Percentiles rank a stretch among this genome's conserved stretches.
These are phyloP conservation scores for Hypsibius dujardini DNA, from an alignment of 1,140 invertebrate genomes.

Conservation along the genomic window DNA sequence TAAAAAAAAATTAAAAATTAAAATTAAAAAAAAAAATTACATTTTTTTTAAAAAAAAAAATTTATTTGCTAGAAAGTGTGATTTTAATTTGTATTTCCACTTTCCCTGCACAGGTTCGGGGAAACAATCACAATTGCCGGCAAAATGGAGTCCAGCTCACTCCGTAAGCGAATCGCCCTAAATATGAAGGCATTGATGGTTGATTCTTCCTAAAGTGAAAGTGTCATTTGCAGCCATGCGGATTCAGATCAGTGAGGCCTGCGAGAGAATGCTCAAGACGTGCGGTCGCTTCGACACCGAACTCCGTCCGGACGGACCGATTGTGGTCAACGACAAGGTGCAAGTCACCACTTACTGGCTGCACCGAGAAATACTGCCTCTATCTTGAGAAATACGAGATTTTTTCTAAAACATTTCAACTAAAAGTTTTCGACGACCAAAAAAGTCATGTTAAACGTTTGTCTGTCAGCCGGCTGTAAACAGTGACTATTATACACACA, in stretches of 20 bases:
- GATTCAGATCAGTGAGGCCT: conserved; percentile 8
- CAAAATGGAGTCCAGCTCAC: conserved; percentile 25
- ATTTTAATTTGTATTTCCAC: too few relatives aligned
- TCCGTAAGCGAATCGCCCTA: background rate
- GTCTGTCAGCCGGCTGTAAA: too few relatives aligned
- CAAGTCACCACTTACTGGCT: background rate
- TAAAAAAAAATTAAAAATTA: too few relatives aligned
- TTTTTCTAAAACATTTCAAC: too few relatives aligned
- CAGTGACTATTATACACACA: too few relatives aligned
- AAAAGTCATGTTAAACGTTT: too few relatives aligned
- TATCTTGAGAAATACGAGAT: too few relatives aligned
- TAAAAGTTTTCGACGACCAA: too few relatives aligned
- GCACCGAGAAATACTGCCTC: background rate
- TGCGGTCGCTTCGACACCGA: background rate
- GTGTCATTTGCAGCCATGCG: conserved; percentile 4
- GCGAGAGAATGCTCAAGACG: background rate
- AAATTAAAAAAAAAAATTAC: too few relatives aligned
- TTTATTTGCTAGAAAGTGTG: too few relatives aligned
- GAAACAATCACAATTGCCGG: conserved; percentile 24
- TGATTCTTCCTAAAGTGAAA: background rate
- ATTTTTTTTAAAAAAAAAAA: too few relatives aligned
- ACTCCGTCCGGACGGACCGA: background rate
- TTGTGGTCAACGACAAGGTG: background rate
- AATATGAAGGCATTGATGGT: background rate
- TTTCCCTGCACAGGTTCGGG: background rate